Percentiles rank a stretch among this genome's conserved stretches.
Evolutionary conservation across 2,113 vertebrate genomes (phyloP).

Genomic region (Caloenas nicobarica): DNA sequence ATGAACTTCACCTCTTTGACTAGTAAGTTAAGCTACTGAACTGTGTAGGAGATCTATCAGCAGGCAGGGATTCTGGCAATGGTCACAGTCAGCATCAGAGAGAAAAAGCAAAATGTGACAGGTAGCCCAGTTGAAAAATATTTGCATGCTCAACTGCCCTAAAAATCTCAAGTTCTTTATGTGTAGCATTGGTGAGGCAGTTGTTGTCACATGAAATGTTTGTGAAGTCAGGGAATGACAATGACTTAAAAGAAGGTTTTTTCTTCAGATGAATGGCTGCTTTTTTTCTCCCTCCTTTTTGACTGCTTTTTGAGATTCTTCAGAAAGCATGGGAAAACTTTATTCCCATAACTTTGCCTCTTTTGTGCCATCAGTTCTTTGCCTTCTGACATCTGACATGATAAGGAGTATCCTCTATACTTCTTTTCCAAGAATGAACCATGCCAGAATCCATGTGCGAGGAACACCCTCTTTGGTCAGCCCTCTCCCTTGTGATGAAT

Average conservation of each 20-base stretch:
- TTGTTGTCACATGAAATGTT: neutral
- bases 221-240: neutral
- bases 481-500: neutral
- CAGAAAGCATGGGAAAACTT: neutral
- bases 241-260: neutral
- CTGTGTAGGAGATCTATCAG: neutral
- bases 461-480: neutral
- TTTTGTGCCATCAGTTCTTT: neutral
- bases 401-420: neutral
- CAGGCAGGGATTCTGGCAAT: neutral
- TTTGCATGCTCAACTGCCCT: neutral
- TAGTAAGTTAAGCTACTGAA: neutral
- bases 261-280: neutral
- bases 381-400: neutral
- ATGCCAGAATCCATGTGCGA: rapidly evolving
- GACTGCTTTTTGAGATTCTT: neutral
- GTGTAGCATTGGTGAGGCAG: neutral
- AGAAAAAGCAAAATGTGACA: neutral
- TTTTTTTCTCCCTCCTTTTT: neutral
- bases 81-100: neutral
- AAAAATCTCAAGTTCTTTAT: neutral
- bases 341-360: neutral
- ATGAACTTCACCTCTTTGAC: conserved; percentile 5
- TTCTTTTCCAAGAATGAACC: neutral
- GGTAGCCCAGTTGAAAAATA: neutral